phyloP scores from a whole-genome alignment of 2,888 invertebrate species.

The Parnassius glacialis region DNA sequence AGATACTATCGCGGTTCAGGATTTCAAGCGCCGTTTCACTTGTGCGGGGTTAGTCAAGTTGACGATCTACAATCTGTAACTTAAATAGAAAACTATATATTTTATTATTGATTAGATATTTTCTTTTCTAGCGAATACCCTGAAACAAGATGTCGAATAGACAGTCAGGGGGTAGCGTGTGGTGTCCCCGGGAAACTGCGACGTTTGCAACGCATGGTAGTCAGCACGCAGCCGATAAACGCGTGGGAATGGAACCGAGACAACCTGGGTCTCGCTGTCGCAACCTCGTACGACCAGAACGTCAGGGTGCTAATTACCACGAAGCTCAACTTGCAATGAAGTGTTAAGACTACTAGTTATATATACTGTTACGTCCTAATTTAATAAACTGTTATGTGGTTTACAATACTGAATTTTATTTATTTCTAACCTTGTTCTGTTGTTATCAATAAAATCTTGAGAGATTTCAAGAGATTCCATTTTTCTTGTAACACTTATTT shows the following conservation, averaged over 20 bases:
- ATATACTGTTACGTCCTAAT: neutral
- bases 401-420: neutral
- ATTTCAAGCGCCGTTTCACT: too few species aligned
- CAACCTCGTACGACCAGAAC: conserved; percentile 95
- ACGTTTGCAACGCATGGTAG: conserved; percentile 88
- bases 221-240: conserved; percentile 94
- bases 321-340: conserved; percentile 86
- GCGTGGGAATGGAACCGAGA: conserved; percentile 96
- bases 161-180: conserved; percentile 84
- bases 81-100: too few species aligned
- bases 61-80: too few species aligned
- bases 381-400: neutral
- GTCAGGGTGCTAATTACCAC: conserved; percentile 93
- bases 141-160: conserved; percentile 84
- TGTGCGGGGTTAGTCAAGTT: too few species aligned
- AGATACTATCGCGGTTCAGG: too few species aligned
- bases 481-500: too few species aligned
- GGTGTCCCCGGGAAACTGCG: conserved; percentile 89
- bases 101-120: too few species aligned
- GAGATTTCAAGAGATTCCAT: too few species aligned
- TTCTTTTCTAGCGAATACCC: conserved; percentile 83
- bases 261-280: conserved; percentile 92
- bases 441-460: too few species aligned
- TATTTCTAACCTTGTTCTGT: too few species aligned
- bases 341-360: neutral